Base-by-base conservation (phyloP, 2,888 invertebrate species). In the Amiota mariae region DNA sequence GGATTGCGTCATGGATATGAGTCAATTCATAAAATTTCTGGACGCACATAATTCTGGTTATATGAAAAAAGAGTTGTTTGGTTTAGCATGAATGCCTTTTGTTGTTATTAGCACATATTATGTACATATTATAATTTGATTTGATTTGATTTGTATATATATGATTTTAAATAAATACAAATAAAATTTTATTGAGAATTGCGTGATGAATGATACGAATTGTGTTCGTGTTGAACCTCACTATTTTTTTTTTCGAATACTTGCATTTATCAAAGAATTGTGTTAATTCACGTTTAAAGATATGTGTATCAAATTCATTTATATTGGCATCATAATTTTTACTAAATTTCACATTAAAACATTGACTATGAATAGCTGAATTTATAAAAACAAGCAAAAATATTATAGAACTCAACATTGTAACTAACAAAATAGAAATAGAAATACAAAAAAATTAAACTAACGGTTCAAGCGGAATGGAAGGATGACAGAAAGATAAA, bases 21-120 rank as follows among this genome's bases (percentile, higher is more conserved):
- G 94, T 49, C 93, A 93, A 81, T 92, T 97, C 82, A 93, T 93
- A 72, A 94, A 93, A 82, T 97, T 93, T 90, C 91, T 97, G 82
- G 93, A 93, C 74, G 89, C 93, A 67, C 94, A 94, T 85, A 91
- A 93, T 24, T 92, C 94, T 64, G 93, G 92, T 72, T 92, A 95
- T 87, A 93, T 94, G 79, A 96, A 97, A 90, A 94, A 94, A 87
- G 94, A 96, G 79, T 92, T 95, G 75, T 97, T 97, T 92, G 96
- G 96, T 3, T 89, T 94, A 66, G 85, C 86, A 20, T 87, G 80
- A 81, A 79, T 78, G 75, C 79, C 80, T 59, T 67, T 76, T 15
- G 57, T 51, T 73, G n/a, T 59, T 8, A 2, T n/a, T n/a, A n/a
- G n/a, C 11, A 51, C 51, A 51, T 18, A 13, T 12, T 20, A 8